These are phyloP conservation scores for Argyrosomus japonicus DNA, from an alignment of 2,113 vertebrate genomes.

Conservation along the genomic window DNA sequence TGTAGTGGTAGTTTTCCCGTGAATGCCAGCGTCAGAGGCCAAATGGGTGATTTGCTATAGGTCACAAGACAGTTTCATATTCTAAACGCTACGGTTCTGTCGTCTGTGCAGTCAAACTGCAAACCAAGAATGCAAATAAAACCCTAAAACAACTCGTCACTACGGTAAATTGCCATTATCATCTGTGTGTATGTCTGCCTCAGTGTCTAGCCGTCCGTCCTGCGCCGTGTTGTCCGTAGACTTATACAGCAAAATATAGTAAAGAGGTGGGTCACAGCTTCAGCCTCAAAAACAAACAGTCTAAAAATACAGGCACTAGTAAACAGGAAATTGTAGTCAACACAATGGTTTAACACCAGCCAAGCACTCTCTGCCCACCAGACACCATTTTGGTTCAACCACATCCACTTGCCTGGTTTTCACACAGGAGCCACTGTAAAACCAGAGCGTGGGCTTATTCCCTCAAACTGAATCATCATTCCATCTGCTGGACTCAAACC, in stretches of 20 bases:
- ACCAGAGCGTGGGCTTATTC: constrained; percentile 46
- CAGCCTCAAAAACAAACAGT: constrained; percentile 53
- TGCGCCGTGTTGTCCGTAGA: constrained; percentile 15
- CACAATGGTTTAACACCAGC: constrained; percentile 61
- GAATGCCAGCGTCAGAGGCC: constrained; percentile 11
- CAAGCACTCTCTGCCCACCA: constrained; percentile 55
- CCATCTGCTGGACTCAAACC: neutral
- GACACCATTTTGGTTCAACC: constrained; percentile 69
- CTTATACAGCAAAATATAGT: constrained; percentile 36
- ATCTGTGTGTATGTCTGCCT: constrained; percentile 25
- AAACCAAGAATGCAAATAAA: neutral
- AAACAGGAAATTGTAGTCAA: constrained; percentile 72
- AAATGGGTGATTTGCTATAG: constrained; percentile 5
- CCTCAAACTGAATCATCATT: constrained; percentile 1
- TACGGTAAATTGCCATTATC: neutral
- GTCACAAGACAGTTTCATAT: constrained; percentile 3
- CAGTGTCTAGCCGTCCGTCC: constrained; percentile 35
- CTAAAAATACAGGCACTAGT: constrained; percentile 61
- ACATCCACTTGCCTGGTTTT: constrained; percentile 70
- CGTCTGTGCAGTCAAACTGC: neutral
- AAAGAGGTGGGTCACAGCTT: constrained; percentile 38
- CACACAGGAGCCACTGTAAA: constrained; percentile 43
- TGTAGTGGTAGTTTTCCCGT: constrained; percentile 11
- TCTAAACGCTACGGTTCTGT: neutral
- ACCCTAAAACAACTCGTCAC: neutral